Percentiles rank a stretch among this genome's conserved stretches.
Evolutionary conservation across 2,888 invertebrate species (phyloP).

Genomic region (Nasonovia ribisnigri): DNA sequence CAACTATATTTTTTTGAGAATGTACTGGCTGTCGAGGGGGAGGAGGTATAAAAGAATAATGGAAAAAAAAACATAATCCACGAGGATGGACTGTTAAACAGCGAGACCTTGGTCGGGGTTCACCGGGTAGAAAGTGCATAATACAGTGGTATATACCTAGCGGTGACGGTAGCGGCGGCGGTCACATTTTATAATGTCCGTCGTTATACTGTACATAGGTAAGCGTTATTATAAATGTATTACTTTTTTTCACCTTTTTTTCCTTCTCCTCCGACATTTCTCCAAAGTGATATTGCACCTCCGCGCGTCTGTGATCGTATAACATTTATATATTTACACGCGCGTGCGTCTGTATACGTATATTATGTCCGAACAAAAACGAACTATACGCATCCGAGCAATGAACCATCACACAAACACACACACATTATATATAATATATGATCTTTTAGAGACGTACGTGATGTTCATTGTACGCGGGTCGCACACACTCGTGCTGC

Average conservation of each 20-base stretch:
- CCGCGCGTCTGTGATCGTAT: not conserved
- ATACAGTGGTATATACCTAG: no score
- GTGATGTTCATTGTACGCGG: constrained; percentile 53
- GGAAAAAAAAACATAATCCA: not conserved
- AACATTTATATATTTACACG: not conserved
- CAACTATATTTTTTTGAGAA: not conserved
- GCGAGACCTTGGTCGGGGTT: constrained; percentile 17
- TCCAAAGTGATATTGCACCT: constrained; percentile 17
- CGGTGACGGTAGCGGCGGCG: not conserved
- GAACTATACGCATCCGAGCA: constrained; percentile 41
- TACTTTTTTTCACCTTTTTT: not conserved
- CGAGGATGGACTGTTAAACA: not conserved
- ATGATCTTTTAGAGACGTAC: constrained; percentile 37
- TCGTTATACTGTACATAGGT: not conserved
- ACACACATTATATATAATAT: not conserved
- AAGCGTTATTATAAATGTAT: constrained; percentile 16
- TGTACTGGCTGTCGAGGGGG: not conserved
- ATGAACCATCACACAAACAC: constrained; percentile 38
- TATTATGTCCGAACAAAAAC: constrained; percentile 31
- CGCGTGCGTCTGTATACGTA: not conserved
- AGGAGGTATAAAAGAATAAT: not conserved
- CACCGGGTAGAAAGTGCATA: constrained; percentile 35
- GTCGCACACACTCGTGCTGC: not conserved
- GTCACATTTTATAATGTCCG: constrained; percentile 8
- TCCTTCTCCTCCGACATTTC: not conserved